Base-by-base conservation (phyloP, 2,113 vertebrate genomes). In the Dicrurus megarhynchus region DNA sequence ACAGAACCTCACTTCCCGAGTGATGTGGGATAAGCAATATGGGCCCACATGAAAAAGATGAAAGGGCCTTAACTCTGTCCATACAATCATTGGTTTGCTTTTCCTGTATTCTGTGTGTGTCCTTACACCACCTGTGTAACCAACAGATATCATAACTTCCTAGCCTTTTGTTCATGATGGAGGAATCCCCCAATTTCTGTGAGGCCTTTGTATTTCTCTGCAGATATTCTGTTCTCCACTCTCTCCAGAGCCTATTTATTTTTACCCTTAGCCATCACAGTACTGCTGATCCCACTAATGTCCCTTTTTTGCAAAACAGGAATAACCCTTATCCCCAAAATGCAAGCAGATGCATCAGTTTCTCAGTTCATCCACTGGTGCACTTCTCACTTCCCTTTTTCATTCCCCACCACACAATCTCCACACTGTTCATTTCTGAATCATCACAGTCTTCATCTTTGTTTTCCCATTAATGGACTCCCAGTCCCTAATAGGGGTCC, bases 41-140 rank as follows among this genome's bases (percentile, higher is more conserved):
- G 11, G 4, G 11, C 4, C 18, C 35, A 37, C 7, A 19, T 0
- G 0, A 46, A 61, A 39, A 33, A 74, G 70, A 65, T 20, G 1
- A 41, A 82, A 88, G 11, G 19, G 15, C 11, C 5, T 5, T 68
- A 35, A 71, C 13, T 30, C 13, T 53, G 9, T 37, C 18, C 13
- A 10, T n/a, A 37, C 6, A 84, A 37, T 16, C 8, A 26, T 2
- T n/a, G 7, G 3, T 21, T 78, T 90, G 12, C 7, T 63, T 81
- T 50, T 21, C 11, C 44, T 15, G 14, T 49, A 6, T 35, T 77
- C 28, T 60, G 0, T 42, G 9, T 21, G 6, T 35, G 19, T 35
- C 12, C 12, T 59, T 42, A 35, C 21, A 67, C 18, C 13, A 35
- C 26, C 13, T 44, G 4, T 28, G 23, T 20, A 47, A 12, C 18